Conservation (phyloP, 2,888 invertebrate genomes). For the Loripinus fragilis region DNA sequence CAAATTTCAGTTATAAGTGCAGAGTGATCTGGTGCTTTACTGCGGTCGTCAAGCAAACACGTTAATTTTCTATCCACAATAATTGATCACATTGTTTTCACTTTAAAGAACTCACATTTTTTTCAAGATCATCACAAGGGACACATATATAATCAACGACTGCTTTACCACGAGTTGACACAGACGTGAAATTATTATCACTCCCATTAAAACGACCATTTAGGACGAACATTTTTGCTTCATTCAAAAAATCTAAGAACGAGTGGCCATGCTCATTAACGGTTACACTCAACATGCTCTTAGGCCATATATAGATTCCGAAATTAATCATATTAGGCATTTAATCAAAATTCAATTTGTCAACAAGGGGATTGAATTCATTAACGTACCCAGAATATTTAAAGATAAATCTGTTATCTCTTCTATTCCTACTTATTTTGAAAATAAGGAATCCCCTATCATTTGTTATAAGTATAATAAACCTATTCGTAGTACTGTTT, state of each 20-base stretch:
- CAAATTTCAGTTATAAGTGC: slow-evolving; percentile 6
- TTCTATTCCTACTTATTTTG: no score
- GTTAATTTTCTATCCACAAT: slow-evolving; percentile 20
- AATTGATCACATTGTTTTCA: background rate
- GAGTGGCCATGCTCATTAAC: slow-evolving; percentile 37
- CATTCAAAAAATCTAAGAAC: slow-evolving; percentile 26
- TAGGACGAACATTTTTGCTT: slow-evolving; percentile 28
- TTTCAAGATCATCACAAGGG: slow-evolving; percentile 20
- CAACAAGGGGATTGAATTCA: no score
- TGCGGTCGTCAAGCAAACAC: slow-evolving; percentile 27
- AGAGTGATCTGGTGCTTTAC: slow-evolving; percentile 33
- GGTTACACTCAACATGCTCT: no score
- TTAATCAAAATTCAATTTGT: no score
- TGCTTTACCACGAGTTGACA: slow-evolving; percentile 24
- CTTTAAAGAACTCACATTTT: slow-evolving; percentile 18
- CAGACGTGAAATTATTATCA: slow-evolving; percentile 30
- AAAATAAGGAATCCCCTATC: no score
- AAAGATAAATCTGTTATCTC: no score
- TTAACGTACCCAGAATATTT: no score
- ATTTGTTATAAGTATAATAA: no score
- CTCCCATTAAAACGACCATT: slow-evolving; percentile 24
- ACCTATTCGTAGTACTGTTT: no score
- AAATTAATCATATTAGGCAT: no score
- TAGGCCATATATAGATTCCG: no score
- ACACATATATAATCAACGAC: slow-evolving; percentile 41